Conservation (phyloP, 2,888 invertebrate species). For the Entomobrya proxima region DNA sequence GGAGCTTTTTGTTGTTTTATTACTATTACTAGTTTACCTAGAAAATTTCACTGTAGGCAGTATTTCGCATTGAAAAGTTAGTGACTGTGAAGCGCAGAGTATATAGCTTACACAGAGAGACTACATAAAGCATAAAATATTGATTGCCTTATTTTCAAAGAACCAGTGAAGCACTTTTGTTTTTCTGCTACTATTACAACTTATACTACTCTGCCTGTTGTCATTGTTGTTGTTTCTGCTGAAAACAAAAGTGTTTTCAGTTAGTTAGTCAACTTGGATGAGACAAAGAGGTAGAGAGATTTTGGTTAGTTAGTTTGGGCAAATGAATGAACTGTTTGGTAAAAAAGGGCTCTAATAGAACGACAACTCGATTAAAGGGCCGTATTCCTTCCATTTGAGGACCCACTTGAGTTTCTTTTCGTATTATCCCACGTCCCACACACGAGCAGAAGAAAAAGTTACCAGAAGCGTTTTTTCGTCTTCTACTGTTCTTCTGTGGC, state of each 20-base stretch:
- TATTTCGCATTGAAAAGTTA: constrained; percentile 22
- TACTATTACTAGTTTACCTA: constrained; percentile 9
- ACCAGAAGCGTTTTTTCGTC: too few species aligned
- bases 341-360: constrained; percentile 1
- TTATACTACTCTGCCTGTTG: too few species aligned
- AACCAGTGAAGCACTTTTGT: background rate
- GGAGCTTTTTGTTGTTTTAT: constrained; percentile 9
- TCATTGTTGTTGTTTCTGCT: background rate
- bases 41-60: background rate
- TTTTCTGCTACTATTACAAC: too few species aligned
- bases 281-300: too few species aligned
- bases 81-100: background rate
- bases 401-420: too few species aligned
- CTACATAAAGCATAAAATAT: constrained; percentile 4
- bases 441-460: too few species aligned
- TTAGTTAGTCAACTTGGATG: background rate
- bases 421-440: too few species aligned
- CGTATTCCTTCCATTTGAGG: too few species aligned
- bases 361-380: background rate
- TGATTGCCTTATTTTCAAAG: constrained; percentile 29
- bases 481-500: background rate
- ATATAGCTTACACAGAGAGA: background rate
- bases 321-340: constrained; percentile 3
- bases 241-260: constrained; percentile 7
- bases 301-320: constrained; percentile 15